Base-by-base conservation (phyloP, 1,140 invertebrate species). In the Temnothorax curvispinosus region DNA sequence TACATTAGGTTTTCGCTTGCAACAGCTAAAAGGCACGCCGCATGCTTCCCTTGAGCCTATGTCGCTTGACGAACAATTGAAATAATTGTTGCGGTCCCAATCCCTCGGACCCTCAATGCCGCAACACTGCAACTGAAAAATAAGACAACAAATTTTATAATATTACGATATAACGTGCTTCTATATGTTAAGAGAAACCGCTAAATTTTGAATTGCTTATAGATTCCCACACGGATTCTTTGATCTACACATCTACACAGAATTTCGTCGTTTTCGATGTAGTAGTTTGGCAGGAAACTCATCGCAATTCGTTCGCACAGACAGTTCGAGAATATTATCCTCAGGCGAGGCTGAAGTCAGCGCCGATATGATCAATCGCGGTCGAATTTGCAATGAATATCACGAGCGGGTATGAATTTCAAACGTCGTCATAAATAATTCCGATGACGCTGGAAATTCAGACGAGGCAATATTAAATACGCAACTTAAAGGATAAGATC, bases 71-170 rank as follows among this genome's bases (percentile, higher is more conserved):
- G 98, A 98, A 95, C 98, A 99, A 96, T 99, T 99, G 95, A 99
- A 99, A 95, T 99, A 99, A 91, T 99, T 98, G 95, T 99, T 99
- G 85, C 97, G 97, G 94, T 99, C 98, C 99, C 99, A 99, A 94
- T 99, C 99, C 92, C 98, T 97, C 15, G 98, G 98, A 0, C 98
- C 97, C 94, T 99, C 98, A 87, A 99, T 99, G 38, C 99, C 99
- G 96, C 99, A 99, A 94, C 99, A 99, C 95, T 99, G 98, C 75
- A 99, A 95, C 98, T 98, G 93, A 15, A 95, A 94, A 84, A 80
- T 27, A 38, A 80, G 41, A 69, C 6, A 11, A 67, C n/a, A 78
- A 62, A 38, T 75, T 84, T 69, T 80, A 80, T 80, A 80, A 80
- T 52, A 27, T 71, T 38, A 21, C 35, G 13, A 27, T 3, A 56